These are phyloP conservation scores for Mormyrops boulengeri DNA, from an alignment of 2,797 vertebrate genomes.

Conservation along the genomic window DNA sequence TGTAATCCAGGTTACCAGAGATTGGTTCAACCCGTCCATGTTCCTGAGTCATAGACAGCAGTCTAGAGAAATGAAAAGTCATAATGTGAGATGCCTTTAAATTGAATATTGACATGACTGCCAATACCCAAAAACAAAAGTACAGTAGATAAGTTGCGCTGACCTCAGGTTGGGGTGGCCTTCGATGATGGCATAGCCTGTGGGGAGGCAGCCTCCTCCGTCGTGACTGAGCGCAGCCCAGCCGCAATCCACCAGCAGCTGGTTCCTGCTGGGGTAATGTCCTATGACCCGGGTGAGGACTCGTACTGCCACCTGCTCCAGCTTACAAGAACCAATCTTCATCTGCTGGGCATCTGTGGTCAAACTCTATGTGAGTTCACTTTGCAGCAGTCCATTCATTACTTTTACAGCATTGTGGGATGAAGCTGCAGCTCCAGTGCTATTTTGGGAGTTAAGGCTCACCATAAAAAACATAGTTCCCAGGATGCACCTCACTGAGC, in stretches of 20 bases:
- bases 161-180: constrained; percentile 71
- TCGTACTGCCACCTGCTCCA: constrained; percentile 70
- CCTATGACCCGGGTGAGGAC: constrained; percentile 71
- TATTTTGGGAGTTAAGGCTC: constrained; percentile 24
- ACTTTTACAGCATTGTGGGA: neutral
- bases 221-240: constrained; percentile 73
- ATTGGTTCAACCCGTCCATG: constrained; percentile 68
- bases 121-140: neutral
- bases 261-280: constrained; percentile 72
- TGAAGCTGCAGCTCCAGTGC: neutral
- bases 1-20: constrained; percentile 63
- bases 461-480: constrained; percentile 78
- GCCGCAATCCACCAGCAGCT: constrained; percentile 74
- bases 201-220: constrained; percentile 53
- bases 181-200: constrained; percentile 69
- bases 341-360: constrained; percentile 72
- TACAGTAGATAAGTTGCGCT: neutral
- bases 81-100: neutral
- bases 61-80: constrained; percentile 42
- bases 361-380: neutral
- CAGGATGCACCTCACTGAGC: constrained; percentile 76
- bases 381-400: neutral
- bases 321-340: constrained; percentile 66
- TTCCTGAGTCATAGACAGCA: constrained; percentile 76
- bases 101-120: neutral